Percentiles rank a stretch among this genome's conserved stretches.
Evolutionary conservation across 2,113 vertebrate genomes (phyloP).

Genomic region (Gila orcuttii): DNA sequence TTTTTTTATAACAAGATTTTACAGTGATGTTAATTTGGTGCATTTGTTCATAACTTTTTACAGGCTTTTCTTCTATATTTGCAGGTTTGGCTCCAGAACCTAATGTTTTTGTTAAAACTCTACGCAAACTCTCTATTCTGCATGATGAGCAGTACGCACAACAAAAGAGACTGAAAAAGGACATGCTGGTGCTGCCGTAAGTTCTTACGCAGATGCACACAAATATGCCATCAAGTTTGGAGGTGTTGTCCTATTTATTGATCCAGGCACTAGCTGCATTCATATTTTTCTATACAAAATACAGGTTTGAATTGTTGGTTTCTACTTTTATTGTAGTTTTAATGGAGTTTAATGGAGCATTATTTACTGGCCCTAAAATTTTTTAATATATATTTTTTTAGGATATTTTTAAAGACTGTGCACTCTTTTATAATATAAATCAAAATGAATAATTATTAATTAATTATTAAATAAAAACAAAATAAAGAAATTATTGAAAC

Average conservation of each 20-base stretch:
- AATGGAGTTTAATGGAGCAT: too few species aligned
- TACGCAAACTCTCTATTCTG: constrained; percentile 83
- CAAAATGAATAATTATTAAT: too few species aligned
- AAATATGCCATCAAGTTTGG: neutral
- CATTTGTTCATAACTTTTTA: neutral
- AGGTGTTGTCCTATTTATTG: neutral
- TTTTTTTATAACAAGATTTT: neutral
- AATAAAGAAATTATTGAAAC: too few species aligned
- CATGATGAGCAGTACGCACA: constrained; percentile 83
- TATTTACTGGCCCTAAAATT: too few species aligned
- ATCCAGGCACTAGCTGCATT: neutral
- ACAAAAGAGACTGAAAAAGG: constrained; percentile 68
- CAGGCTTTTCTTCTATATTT: constrained; percentile 26
- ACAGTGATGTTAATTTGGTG: neutral
- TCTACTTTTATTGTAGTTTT: too few species aligned
- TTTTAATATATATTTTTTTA: too few species aligned
- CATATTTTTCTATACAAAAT: neutral
- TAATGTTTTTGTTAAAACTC: constrained; percentile 76
- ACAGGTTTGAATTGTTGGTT: neutral
- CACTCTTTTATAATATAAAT: too few species aligned
- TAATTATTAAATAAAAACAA: too few species aligned
- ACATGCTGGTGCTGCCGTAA: constrained; percentile 90
- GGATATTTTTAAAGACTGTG: too few species aligned
- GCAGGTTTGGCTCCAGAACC: constrained; percentile 85
- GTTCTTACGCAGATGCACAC: constrained; percentile 61